Conservation (phyloP, 2,113 vertebrate genomes). For the Chlorodrepanis virens region DNA sequence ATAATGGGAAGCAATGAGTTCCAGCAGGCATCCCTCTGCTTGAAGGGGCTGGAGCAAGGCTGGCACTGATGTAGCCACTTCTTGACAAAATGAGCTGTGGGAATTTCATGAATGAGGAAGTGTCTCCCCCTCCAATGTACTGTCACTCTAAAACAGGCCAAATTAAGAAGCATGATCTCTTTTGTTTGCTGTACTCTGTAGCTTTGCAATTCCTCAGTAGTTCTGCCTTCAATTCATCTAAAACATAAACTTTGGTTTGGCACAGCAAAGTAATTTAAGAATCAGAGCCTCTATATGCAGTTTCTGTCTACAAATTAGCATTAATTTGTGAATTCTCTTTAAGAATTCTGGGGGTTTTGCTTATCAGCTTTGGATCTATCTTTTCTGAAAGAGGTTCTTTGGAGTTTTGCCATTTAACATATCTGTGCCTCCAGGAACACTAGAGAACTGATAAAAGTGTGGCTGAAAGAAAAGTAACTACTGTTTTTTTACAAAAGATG, state of each 20-base stretch:
- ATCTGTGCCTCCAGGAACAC: not conserved
- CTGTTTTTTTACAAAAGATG: too few relatives aligned
- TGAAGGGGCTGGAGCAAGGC: not conserved
- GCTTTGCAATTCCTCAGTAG: not conserved
- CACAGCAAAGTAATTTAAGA: not conserved
- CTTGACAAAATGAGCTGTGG: not conserved
- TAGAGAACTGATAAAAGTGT: not conserved
- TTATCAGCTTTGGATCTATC: not conserved
- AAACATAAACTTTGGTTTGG: not conserved
- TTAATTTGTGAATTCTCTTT: not conserved
- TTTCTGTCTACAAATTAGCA: not conserved
- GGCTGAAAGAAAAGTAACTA: not conserved
- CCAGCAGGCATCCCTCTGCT: not conserved
- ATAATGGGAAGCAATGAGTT: not conserved
- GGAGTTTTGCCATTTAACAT: not conserved
- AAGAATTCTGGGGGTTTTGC: not conserved
- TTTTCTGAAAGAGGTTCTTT: not conserved
- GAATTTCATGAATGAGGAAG: rapidly evolving
- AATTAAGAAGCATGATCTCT: not conserved
- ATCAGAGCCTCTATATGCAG: not conserved
- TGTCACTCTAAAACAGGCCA: not conserved
- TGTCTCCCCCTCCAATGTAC: not conserved
- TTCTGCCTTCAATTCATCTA: not conserved
- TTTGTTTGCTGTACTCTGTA: not conserved
- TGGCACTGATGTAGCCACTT: not conserved